phyloP scores from a whole-genome alignment of 2,888 invertebrate species.

The Diplolepis rosae region DNA sequence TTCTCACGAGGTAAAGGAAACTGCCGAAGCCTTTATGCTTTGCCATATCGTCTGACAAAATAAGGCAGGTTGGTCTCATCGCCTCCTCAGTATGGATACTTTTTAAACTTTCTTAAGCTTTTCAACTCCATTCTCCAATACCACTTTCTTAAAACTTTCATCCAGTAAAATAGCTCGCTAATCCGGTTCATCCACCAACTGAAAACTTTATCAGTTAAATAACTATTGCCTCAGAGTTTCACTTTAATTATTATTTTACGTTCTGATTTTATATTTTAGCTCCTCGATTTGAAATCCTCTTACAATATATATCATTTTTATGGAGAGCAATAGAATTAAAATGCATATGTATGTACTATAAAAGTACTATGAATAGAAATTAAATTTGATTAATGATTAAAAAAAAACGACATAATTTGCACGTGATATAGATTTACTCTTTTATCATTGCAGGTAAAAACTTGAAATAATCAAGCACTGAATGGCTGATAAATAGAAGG shows the following conservation, averaged over 20 bases:
- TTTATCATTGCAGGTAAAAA: background rate
- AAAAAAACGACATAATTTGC: no score
- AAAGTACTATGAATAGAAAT: no score
- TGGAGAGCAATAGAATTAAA: no score
- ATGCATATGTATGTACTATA: no score
- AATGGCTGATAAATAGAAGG: slow-evolving; percentile 16
- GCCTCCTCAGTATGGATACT: slow-evolving; percentile 31
- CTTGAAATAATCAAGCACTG: slow-evolving; percentile 1
- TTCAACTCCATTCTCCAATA: slow-evolving; percentile 12
- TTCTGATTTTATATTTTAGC: background rate
- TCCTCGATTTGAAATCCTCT: background rate
- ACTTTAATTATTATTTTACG: background rate
- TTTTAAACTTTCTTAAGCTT: slow-evolving; percentile 45
- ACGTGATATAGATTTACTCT: no score
- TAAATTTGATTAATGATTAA: no score
- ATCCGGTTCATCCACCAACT: slow-evolving; percentile 47
- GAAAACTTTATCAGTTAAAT: slow-evolving; percentile 47
- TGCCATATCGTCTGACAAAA: slow-evolving; percentile 24
- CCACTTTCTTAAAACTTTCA: slow-evolving; percentile 17
- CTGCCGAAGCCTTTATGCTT: slow-evolving; percentile 1
- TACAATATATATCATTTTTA: no score
- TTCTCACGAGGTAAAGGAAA: slow-evolving; percentile 53
- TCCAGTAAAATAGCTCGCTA: slow-evolving; percentile 45
- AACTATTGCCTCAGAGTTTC: slow-evolving; percentile 13
- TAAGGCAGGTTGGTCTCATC: slow-evolving; percentile 30